Conservation (phyloP, 2,888 invertebrate genomes). For the Erpobdella octoculata region DNA sequence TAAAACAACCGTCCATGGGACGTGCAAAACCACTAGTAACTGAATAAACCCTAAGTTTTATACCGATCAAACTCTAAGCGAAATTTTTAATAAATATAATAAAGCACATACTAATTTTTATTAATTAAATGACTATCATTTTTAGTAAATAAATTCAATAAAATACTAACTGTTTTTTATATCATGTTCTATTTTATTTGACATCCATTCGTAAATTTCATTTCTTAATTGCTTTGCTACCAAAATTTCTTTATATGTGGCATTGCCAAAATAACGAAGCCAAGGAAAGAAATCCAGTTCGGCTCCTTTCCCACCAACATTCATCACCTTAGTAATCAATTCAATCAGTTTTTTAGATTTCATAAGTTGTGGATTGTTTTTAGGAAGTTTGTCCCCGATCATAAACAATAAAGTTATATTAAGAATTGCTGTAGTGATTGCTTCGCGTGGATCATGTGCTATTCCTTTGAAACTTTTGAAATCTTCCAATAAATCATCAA, state of each 20-base stretch:
- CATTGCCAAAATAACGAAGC: slow-evolving; percentile 37
- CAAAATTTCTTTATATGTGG: slow-evolving; percentile 38
- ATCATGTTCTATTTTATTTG: slow-evolving; percentile 17
- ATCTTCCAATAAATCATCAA: slow-evolving; percentile 26
- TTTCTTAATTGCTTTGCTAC: slow-evolving; percentile 40
- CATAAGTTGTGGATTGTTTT: slow-evolving; percentile 12
- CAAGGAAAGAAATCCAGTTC: slow-evolving; percentile 43
- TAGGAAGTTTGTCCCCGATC: slow-evolving; percentile 28
- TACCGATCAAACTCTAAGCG: no score
- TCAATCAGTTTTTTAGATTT: slow-evolving; percentile 22
- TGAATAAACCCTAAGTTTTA: no score
- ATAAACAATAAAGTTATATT: slow-evolving; percentile 28
- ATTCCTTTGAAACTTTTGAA: background rate
- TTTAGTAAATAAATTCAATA: background rate
- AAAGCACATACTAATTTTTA: background rate
- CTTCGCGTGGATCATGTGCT: slow-evolving; percentile 22
- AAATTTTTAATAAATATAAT: background rate
- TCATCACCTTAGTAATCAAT: slow-evolving; percentile 30
- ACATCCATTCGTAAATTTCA: slow-evolving; percentile 30
- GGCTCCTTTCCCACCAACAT: slow-evolving; percentile 36
- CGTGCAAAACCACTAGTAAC: no score
- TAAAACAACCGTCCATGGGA: no score
- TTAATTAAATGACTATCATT: background rate
- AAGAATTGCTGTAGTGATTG: slow-evolving; percentile 22
- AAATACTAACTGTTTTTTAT: background rate